These are phyloP conservation scores for Geococcyx californianus DNA, from an alignment of 2,113 vertebrate species.

Conservation along the genomic window DNA sequence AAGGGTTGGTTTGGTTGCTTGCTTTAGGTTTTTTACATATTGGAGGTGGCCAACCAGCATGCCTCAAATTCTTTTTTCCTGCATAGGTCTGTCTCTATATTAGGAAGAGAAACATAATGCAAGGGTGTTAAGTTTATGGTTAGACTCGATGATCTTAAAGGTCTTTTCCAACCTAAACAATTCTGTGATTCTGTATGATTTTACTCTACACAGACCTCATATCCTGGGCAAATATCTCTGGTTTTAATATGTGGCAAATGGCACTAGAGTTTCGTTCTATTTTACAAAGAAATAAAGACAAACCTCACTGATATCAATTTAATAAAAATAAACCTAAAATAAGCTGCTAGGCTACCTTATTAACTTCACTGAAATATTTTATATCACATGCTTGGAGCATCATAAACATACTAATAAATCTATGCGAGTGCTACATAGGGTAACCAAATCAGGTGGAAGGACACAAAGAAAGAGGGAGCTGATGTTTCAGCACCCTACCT, in stretches of 20 bases:
- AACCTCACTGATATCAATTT: not conserved
- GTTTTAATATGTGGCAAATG: not conserved
- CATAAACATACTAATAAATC: not conserved
- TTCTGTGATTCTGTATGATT: not conserved
- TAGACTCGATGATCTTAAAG: too few relatives aligned
- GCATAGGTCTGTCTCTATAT: not conserved
- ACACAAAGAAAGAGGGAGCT: not conserved
- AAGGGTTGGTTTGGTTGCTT: not conserved
- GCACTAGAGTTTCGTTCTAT: not conserved
- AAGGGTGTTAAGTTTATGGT: not conserved
- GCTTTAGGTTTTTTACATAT: not conserved
- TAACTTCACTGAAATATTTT: not conserved
- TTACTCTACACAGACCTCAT: not conserved
- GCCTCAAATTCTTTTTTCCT: not conserved
- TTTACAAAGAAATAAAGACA: not conserved
- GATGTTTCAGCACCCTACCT: not conserved
- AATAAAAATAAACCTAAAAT: not conserved
- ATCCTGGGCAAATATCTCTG: not conserved
- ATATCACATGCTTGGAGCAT: not conserved
- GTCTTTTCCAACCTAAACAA: too few relatives aligned
- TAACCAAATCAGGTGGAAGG: not conserved
- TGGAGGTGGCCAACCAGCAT: not conserved
- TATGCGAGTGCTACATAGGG: not conserved
- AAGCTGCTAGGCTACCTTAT: not conserved
- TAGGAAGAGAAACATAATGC: not conserved